These are phyloP conservation scores for Hemiprocne comata DNA, from an alignment of 2,113 vertebrate genomes.

Conservation along the genomic window DNA sequence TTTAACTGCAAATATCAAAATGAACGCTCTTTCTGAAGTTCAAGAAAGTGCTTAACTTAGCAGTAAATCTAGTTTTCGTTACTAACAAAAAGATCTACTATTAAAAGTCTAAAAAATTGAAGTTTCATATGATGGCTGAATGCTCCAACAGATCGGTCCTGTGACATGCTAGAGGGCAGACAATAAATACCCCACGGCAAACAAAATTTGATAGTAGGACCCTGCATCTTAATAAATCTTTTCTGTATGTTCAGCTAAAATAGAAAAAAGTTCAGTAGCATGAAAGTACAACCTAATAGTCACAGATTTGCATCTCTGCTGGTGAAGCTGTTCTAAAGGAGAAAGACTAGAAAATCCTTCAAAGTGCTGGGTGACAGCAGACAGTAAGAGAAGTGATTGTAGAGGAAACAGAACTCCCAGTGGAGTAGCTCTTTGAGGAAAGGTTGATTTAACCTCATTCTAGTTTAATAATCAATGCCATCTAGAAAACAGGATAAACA, in stretches of 20 bases:
- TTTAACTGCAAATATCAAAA: not conserved
- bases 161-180: not conserved
- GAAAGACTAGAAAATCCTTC: not conserved
- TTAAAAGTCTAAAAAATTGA: not conserved
- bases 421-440: not conserved
- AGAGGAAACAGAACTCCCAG: not conserved
- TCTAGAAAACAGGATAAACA: not conserved
- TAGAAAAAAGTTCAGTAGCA: not conserved
- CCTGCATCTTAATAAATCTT: not conserved
- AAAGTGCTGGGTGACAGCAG: not conserved
- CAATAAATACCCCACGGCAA: not conserved
- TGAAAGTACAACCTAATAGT: not conserved
- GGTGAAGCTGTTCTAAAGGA: not conserved
- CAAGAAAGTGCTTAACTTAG: not conserved
- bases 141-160: fast-evolving
- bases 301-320: not conserved
- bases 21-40: not conserved
- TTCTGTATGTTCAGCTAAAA: not conserved
- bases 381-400: not conserved
- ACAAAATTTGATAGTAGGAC: not conserved
- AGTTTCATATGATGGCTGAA: not conserved
- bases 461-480: not conserved
- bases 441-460: not conserved
- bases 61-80: not conserved
- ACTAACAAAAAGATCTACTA: not conserved